Evolutionary conservation across 2,113 vertebrate genomes (phyloP).

Genomic region (Nibea albiflora): DNA sequence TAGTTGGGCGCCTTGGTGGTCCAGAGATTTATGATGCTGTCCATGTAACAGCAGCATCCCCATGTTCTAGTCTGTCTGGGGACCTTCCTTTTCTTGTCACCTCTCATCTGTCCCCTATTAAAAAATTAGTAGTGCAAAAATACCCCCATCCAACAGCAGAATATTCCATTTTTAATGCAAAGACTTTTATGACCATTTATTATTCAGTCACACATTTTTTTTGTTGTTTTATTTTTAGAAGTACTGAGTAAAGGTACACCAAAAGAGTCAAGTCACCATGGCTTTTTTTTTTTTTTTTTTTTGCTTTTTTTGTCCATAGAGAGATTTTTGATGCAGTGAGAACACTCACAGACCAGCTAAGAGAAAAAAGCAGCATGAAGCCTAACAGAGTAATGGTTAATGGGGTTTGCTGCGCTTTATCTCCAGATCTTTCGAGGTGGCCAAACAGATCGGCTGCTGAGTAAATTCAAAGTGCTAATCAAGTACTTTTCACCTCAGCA

Average conservation of each 20-base stretch:
- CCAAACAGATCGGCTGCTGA: slow-evolving; percentile 42
- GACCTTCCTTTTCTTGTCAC: neutral
- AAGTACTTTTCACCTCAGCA: slow-evolving; percentile 74
- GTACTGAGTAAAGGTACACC: neutral
- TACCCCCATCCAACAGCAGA: neutral
- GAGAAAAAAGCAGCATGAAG: slow-evolving; percentile 47
- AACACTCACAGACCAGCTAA: slow-evolving; percentile 28
- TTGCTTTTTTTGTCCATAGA: too few species aligned
- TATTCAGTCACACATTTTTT: neutral
- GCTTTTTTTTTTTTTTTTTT: slow-evolving; percentile 14
- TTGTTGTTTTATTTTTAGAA: neutral
- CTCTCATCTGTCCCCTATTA: neutral
- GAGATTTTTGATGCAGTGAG: slow-evolving; percentile 19
- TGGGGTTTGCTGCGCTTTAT: slow-evolving; percentile 49
- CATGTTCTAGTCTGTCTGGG: neutral
- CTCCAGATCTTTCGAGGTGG: slow-evolving; percentile 18
- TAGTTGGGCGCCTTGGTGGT: neutral
- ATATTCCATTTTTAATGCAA: neutral
- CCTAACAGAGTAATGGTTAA: slow-evolving; percentile 50
- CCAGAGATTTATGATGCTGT: neutral
- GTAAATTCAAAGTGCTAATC: slow-evolving; percentile 75
- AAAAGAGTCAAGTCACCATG: slow-evolving; percentile 9
- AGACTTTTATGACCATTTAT: neutral
- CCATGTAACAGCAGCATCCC: neutral
- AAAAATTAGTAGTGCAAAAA: neutral